Evolutionary conservation across 2,113 vertebrate species (phyloP).

Genomic region (Zosterops borbonicus): DNA sequence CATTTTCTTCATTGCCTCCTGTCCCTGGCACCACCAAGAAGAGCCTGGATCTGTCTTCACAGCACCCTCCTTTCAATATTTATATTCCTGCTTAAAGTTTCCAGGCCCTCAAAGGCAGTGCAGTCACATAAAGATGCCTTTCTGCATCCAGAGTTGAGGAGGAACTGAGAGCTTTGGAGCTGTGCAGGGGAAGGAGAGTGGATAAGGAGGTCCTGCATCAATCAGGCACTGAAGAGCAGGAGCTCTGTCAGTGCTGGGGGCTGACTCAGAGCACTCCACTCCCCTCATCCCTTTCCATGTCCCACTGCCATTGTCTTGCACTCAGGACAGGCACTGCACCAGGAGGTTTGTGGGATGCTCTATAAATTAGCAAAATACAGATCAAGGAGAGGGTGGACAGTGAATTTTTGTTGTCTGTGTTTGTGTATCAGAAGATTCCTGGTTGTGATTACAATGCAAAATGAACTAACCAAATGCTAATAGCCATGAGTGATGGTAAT

Average conservation of each 20-base stretch:
- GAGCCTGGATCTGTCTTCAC: background rate
- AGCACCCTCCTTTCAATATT: background rate
- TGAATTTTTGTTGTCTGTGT: background rate
- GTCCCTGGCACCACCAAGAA: background rate
- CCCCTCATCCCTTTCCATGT: fast-evolving
- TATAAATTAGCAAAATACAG: background rate
- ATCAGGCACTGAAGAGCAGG: background rate
- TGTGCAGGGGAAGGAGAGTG: background rate
- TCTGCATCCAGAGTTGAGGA: background rate
- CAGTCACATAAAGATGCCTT: background rate
- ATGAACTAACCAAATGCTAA: background rate
- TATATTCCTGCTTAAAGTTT: background rate
- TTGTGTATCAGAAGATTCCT: background rate
- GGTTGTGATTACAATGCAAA: background rate
- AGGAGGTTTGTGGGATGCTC: background rate
- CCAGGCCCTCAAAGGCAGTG: background rate
- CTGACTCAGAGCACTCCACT: background rate
- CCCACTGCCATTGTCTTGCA: background rate
- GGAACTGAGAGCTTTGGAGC: background rate
- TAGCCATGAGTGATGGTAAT: background rate
- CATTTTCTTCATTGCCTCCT: background rate
- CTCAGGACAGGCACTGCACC: background rate
- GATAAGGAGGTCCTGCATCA: background rate
- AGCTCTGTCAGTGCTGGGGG: background rate
- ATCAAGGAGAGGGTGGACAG: background rate